Evolutionary conservation across 2,797 vertebrate species (phyloP).

Genomic region (Melanotaenia parkinsoni): DNA sequence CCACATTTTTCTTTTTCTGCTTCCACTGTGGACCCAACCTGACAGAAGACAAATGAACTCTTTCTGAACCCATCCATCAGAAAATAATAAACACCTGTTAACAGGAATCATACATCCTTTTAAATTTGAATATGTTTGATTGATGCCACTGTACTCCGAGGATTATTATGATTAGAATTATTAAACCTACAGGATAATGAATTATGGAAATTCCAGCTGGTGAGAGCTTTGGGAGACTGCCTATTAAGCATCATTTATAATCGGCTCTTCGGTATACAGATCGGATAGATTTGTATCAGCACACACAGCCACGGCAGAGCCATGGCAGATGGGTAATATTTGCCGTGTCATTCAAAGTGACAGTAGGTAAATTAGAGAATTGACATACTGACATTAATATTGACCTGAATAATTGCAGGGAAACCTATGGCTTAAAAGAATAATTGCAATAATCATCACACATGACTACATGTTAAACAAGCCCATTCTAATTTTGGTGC

Average conservation of each 20-base stretch:
- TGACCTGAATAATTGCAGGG: constrained; percentile 41
- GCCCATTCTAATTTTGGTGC: neutral
- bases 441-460: constrained; percentile 51
- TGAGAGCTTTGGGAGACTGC: constrained; percentile 52
- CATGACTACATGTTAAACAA: constrained; percentile 25
- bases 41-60: constrained; percentile 45
- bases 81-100: constrained; percentile 60
- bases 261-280: constrained; percentile 63
- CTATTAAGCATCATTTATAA: constrained; percentile 68
- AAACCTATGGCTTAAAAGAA: constrained; percentile 43
- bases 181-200: constrained; percentile 73
- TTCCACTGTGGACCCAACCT: neutral
- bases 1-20: constrained; percentile 8
- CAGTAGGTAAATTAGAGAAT: constrained; percentile 63
- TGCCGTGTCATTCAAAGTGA: constrained; percentile 50
- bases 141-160: constrained; percentile 42
- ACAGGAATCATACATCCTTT: constrained; percentile 46
- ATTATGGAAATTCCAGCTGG: constrained; percentile 69
- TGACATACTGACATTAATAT: constrained; percentile 71
- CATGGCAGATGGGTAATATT: constrained; percentile 68
- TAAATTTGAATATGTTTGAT: constrained; percentile 63
- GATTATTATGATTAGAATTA: constrained; percentile 75
- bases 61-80: constrained; percentile 50
- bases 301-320: constrained; percentile 13
- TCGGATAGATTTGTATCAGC: constrained; percentile 45